phyloP scores from a whole-genome alignment of 2,113 vertebrate genomes.

The Cisticola juncidis region DNA sequence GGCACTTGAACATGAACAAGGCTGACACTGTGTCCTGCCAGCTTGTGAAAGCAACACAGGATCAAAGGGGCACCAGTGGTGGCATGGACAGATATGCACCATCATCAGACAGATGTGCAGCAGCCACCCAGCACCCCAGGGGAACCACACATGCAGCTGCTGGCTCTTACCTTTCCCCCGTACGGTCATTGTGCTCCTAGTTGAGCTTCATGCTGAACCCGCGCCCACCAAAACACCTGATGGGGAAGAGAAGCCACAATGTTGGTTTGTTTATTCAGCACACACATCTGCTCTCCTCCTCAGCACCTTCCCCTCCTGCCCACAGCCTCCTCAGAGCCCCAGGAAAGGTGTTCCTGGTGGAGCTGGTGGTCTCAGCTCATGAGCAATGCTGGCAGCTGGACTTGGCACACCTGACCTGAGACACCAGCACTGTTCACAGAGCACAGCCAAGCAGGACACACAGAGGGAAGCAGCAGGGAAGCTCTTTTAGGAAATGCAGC shows the following conservation, averaged over 20 bases:
- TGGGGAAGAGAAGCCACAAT: not conserved
- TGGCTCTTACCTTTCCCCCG: not conserved
- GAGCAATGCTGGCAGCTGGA: not conserved
- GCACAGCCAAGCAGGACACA: not conserved
- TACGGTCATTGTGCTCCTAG: not conserved
- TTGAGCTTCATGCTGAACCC: not conserved
- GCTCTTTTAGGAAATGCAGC: not conserved
- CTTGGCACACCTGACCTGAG: fast-evolving
- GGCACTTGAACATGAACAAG: not conserved
- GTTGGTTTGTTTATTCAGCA: not conserved
- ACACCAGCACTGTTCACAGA: not conserved
- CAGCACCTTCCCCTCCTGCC: not conserved
- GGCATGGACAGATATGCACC: not conserved
- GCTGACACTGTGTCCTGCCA: not conserved
- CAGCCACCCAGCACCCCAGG: not conserved
- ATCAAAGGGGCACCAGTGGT: fast-evolving
- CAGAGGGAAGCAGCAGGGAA: not conserved
- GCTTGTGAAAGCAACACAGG: not conserved
- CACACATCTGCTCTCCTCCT: not conserved
- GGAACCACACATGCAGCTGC: fast-evolving
- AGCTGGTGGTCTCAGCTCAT: not conserved
- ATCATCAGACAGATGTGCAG: not conserved
- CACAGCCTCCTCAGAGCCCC: not conserved
- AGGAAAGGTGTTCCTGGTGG: not conserved
- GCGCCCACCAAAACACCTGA: not conserved